Base-by-base conservation (phyloP, 2,797 vertebrate species). In the Protosalanx chinensis region DNA sequence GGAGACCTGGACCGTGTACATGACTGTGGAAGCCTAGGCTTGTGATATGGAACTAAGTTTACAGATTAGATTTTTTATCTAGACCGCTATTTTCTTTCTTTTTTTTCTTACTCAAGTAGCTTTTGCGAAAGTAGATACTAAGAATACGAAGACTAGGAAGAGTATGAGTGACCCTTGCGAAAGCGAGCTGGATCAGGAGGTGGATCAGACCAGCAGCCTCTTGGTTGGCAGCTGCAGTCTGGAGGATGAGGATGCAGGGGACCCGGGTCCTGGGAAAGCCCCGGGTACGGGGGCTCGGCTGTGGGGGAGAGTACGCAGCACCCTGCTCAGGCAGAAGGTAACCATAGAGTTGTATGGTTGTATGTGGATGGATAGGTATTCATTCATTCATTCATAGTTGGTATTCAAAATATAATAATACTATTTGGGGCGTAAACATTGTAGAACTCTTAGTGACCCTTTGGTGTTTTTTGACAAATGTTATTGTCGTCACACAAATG, bases 251-350 rank as follows among this genome's bases (percentile, higher is more conserved):
- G 84, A 84, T 23, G 86, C 87, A 33, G 77, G 78, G 67, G 81
- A 85, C 20, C 1, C 18, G 0, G 27, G 64, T 70, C 58, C 33
- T 3, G 84, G 79, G 70, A 90, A 87, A 78, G 0, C 74, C 41
- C 66, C 10, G 0, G 71, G 71, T 27, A 74, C 84, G 6, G 91
- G 90, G 62, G 80, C 81, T 15, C 85, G 87, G 69, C 82, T 93
- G 72, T 93, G 91, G 92, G 88, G 85, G 60, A 76, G 85, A 71
- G 90, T 93, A 58, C 85, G 90, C 62, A 85, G 78, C 76, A 85
- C 79, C 41, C 83, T 93, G 66, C 75, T 92, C 72, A 86, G 73
- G 79, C 88, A 80, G 4, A 92, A 92, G 92, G 92, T 93, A 90
- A 84, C n/a, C 5, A n/a, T 6, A 15, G 5, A 20, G 5, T n/a